Conservation (phyloP, 1,140 invertebrate genomes). For the Elymnias hypermnestra region DNA sequence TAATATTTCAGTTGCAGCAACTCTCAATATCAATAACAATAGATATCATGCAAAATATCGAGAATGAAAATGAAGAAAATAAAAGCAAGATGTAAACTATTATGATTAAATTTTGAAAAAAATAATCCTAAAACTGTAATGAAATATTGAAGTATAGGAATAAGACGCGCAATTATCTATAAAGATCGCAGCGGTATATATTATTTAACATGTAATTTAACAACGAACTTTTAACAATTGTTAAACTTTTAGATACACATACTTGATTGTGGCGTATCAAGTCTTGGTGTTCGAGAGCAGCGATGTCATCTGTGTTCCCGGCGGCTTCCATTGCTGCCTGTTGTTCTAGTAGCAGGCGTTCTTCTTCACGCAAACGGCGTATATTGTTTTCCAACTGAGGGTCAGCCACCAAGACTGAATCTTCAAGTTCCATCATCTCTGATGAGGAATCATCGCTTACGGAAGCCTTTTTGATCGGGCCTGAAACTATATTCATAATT, state of each 20-base stretch:
- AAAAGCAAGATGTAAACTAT: too few species aligned
- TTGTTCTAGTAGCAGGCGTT: conserved; percentile 76
- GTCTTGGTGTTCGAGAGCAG: conserved; percentile 82
- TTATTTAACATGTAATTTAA: not conserved
- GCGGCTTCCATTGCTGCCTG: conserved; percentile 49
- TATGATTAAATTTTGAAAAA: too few species aligned
- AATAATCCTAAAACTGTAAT: too few species aligned
- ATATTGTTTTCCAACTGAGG: conserved; percentile 77
- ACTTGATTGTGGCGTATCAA: conserved; percentile 55
- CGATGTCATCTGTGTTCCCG: conserved; percentile 44
- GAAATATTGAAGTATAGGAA: too few species aligned
- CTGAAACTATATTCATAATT: conserved; percentile 79
- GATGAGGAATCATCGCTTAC: conserved; percentile 95
- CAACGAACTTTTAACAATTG: too few species aligned
- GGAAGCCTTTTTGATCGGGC: conserved; percentile 85
- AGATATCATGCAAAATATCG: not conserved
- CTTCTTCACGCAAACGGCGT: conserved; percentile 81
- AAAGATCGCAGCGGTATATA: not conserved
- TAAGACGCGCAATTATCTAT: too few species aligned
- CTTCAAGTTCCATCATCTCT: conserved; percentile 96
- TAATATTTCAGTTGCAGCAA: too few species aligned
- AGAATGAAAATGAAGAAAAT: too few species aligned
- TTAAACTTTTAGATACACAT: too few species aligned
- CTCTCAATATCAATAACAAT: not conserved
- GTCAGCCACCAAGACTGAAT: conserved; percentile 86